phyloP scores from a whole-genome alignment of 1,140 invertebrate species.

The Choristoneura fumiferana region DNA sequence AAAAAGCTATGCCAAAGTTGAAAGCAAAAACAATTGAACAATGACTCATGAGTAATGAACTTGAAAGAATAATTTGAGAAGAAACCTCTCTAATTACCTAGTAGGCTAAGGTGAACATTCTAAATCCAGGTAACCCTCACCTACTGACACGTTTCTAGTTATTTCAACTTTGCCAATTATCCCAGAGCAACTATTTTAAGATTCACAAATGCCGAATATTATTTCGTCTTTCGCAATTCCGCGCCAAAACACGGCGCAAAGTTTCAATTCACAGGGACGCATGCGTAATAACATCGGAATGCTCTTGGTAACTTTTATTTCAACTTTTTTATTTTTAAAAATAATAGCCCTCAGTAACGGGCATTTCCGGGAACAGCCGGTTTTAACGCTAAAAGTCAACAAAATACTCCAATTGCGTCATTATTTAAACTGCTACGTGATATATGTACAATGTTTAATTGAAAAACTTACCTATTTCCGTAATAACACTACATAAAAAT shows the following conservation, averaged over 20 bases:
- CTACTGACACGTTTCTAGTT: conserved; percentile 62
- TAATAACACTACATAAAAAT: conserved; percentile 68
- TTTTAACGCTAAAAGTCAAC: conserved; percentile 26
- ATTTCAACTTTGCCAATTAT: conserved; percentile 50
- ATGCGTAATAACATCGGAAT: conserved; percentile 67
- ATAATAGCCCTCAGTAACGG: conserved; percentile 45
- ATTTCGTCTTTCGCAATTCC: conserved; percentile 40
- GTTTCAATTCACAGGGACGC: conserved; percentile 40
- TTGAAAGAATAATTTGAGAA: conserved; percentile 17
- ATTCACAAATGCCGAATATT: conserved; percentile 37
- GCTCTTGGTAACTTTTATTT: conserved; percentile 65
- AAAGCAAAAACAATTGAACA: background rate
- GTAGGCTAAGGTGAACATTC: conserved; percentile 67
- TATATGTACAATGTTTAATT: conserved; percentile 49
- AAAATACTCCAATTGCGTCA: conserved; percentile 1
- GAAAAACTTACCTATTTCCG: conserved; percentile 63
- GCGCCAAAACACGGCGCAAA: conserved; percentile 41
- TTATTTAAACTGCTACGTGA: conserved; percentile 19
- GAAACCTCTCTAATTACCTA: conserved; percentile 31
- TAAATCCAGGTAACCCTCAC: conserved; percentile 71
- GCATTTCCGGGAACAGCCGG: conserved; percentile 56
- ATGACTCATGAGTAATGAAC: conserved; percentile 8
- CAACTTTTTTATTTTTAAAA: conserved; percentile 57
- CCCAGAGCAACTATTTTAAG: conserved; percentile 60
- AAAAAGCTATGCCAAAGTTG: background rate